Evolutionary conservation across 1,140 invertebrate species (phyloP).

Genomic region (Melanaphis sacchari): DNA sequence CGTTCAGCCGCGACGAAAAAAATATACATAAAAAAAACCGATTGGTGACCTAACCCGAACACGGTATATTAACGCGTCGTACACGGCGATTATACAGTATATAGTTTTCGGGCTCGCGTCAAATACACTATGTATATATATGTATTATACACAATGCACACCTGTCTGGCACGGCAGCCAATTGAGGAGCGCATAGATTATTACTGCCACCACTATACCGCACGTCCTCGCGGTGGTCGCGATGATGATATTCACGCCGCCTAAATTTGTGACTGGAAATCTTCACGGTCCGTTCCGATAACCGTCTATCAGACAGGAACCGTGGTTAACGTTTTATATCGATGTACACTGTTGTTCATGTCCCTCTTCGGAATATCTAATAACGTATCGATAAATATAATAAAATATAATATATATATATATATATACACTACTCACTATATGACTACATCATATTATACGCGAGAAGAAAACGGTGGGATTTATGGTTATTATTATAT

Average conservation of each 20-base stretch:
- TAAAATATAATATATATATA: not conserved
- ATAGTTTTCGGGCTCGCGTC: constrained; percentile 24
- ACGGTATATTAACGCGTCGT: not conserved
- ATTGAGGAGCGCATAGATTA: constrained; percentile 1
- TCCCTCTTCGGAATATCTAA: not conserved
- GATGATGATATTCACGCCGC: constrained; percentile 38
- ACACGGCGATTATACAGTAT: constrained; percentile 6
- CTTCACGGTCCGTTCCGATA: constrained; percentile 50
- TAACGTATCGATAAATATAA: constrained; percentile 2
- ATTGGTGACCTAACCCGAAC: constrained; percentile 1
- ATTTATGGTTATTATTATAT: constrained; percentile 29
- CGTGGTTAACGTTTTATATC: constrained; percentile 21
- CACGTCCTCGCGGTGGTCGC: not conserved
- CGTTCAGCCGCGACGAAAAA: constrained; percentile 29
- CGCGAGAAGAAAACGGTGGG: not conserved
- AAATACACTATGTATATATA: not conserved
- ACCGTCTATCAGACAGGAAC: constrained; percentile 41
- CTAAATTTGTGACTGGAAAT: constrained; percentile 13
- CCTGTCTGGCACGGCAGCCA: constrained; percentile 2
- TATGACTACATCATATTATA: not conserved
- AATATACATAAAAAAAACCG: constrained; percentile 15
- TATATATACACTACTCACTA: not conserved
- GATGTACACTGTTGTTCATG: not conserved
- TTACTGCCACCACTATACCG: not conserved
- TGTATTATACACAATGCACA: not conserved